phyloP scores from a whole-genome alignment of 2,113 vertebrate species.

The Hemibagrus wyckioides region DNA sequence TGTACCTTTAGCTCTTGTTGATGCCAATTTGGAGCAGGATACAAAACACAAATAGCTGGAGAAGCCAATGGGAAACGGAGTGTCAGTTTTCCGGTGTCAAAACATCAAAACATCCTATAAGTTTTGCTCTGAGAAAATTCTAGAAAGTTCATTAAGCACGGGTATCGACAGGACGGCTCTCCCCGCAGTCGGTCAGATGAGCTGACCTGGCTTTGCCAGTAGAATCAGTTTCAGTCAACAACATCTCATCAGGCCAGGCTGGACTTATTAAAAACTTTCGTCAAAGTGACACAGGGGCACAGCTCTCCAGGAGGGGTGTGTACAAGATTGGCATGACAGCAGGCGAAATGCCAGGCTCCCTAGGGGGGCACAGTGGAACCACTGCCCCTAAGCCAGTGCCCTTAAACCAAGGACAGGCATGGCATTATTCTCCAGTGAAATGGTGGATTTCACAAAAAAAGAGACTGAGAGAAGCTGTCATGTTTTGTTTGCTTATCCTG shows the following conservation, averaged over 20 bases:
- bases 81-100: background rate
- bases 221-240: constrained; percentile 56
- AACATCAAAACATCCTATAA: background rate
- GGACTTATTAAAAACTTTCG: constrained; percentile 58
- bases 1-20: background rate
- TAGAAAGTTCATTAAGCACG: background rate
- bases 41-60: background rate
- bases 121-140: background rate
- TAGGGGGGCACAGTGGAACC: constrained; percentile 42
- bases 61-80: background rate
- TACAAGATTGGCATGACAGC: constrained; percentile 41
- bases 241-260: constrained; percentile 50
- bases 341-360: constrained; percentile 51
- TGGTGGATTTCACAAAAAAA: constrained; percentile 1
- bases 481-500: background rate
- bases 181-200: constrained; percentile 29
- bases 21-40: background rate
- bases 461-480: background rate
- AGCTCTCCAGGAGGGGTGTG: constrained; percentile 24
- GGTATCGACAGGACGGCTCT: background rate
- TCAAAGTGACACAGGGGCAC: constrained; percentile 54
- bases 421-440: constrained; percentile 35
- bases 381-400: constrained; percentile 49
- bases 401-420: constrained; percentile 55
- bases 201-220: constrained; percentile 17